A percentile compares a stretch with the other conserved stretches of the same genome.
Evolutionary conservation across 2,888 invertebrate genomes (phyloP).

Genomic region (Pterostichus niger): DNA sequence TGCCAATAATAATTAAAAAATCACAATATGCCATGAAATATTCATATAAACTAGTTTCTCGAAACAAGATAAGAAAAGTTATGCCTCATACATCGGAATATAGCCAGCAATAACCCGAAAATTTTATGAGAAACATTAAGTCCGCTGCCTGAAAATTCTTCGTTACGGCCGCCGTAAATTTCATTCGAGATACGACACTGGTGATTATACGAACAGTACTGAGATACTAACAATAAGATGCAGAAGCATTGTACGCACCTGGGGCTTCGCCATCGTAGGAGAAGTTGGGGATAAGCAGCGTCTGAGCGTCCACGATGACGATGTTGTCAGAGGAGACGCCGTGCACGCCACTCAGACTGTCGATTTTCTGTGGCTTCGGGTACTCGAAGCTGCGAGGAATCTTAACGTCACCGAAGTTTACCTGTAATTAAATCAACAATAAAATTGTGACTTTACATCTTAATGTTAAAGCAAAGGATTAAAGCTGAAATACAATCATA

Average conservation of each 20-base stretch:
- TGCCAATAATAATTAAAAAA: no score
- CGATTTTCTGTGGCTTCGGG: slow-evolving; percentile 91
- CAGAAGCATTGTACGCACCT: slow-evolving; percentile 79
- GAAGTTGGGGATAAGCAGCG: slow-evolving; percentile 92
- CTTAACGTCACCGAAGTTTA: slow-evolving; percentile 93
- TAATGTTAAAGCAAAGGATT: no score
- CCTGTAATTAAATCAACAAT: slow-evolving; percentile 78
- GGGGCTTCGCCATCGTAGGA: slow-evolving; percentile 96
- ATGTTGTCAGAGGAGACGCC: slow-evolving; percentile 91
- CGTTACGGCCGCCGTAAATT: slow-evolving; percentile 17
- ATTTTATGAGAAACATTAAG: slow-evolving; percentile 21
- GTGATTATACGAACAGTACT: not conserved
- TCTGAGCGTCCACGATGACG: slow-evolving; percentile 95
- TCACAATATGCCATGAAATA: no score
- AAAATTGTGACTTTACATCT: no score
- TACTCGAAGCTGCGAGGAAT: slow-evolving; percentile 89
- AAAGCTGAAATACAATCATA: no score
- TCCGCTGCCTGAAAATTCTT: slow-evolving; percentile 1
- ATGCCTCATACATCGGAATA: slow-evolving; percentile 5
- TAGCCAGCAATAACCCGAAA: slow-evolving; percentile 22
- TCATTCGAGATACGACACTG: not conserved
- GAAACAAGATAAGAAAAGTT: not conserved
- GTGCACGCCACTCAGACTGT: slow-evolving; percentile 88
- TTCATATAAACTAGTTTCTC: no score
- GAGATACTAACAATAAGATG: slow-evolving; percentile 8